Evolutionary conservation across 2,797 vertebrate genomes (phyloP), one percentile per base, ranked within the genome.

Genomic region (Acropternis orthonyx): DNA sequence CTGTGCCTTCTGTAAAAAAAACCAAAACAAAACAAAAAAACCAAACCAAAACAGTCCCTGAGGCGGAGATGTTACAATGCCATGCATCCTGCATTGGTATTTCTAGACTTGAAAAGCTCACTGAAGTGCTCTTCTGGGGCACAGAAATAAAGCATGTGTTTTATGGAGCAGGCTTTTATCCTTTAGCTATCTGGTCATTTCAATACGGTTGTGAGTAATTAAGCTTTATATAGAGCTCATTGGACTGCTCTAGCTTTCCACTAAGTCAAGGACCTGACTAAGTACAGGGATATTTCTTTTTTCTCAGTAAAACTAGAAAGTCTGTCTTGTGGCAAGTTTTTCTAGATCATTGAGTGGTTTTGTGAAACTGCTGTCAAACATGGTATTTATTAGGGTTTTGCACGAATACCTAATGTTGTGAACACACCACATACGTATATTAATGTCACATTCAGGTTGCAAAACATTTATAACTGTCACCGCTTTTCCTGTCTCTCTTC

Each of bases 391-490:
- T 93, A 52, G 73, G 44, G 51, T 73, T 72, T 54, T 72, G 66
- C 79, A 84, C 73, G 94, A 94, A 75, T 80, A 89, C 54, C 79
- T 73, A 16, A 44, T 7, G 3, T 28, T 41, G 56, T 91, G 94
- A 96, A 77, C 56, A 83, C 54, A 17, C 44, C 36, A 37, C 67
- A 87, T 46, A 88, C 81, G 85, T 91, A 93, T 56, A 80, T 89
- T 95, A 89, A 83, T 51, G 84, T 89, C 92, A 82, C 65, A 46
- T 93, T 89, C 61, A 51, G 78, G 49, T 71, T 75, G 71, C 71
- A 78, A 88, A 95, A 59, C 78, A 88, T 96, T 94, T 95, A 44
- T 91, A 94, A 87, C 84, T 91, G 77, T 85, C 90, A 91, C 22
- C 0, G 6, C 48, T 91, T 87, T 82, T 55, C 52, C 49, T 0